These are phyloP conservation scores for Labroides dimidiatus DNA, from an alignment of 2,797 vertebrate species.

Conservation along the genomic window DNA sequence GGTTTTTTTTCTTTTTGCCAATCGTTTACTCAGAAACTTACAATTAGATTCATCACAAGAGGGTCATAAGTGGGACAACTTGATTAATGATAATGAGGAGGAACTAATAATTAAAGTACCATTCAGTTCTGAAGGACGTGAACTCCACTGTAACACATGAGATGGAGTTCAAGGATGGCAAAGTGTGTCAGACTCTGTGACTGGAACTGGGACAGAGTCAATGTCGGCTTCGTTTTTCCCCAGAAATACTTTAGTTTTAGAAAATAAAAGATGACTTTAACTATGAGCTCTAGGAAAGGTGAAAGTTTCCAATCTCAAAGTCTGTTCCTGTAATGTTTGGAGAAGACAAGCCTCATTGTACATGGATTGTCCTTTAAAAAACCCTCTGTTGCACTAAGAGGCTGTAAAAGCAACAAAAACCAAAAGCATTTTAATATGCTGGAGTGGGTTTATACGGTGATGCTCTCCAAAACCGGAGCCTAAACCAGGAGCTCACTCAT, in stretches of 20 bases:
- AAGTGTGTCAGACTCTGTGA: not conserved
- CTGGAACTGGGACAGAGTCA: slow-evolving; percentile 9
- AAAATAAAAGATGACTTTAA: slow-evolving; percentile 12
- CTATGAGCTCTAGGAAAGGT: not conserved
- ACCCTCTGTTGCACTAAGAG: not conserved
- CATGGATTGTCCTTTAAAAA: too few species aligned
- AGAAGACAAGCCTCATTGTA: not conserved
- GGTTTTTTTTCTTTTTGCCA: slow-evolving; percentile 12
- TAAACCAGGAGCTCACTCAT: slow-evolving; percentile 45
- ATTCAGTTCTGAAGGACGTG: slow-evolving; percentile 16
- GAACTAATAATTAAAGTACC: slow-evolving; percentile 25
- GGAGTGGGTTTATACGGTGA: slow-evolving; percentile 4
- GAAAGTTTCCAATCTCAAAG: not conserved
- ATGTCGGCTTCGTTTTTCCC: not conserved
- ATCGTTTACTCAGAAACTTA: not conserved
- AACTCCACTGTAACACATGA: not conserved
- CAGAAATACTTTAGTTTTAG: not conserved
- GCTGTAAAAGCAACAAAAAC: slow-evolving; percentile 24
- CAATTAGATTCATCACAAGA: slow-evolving; percentile 34
- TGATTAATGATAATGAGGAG: slow-evolving; percentile 31
- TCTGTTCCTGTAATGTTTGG: not conserved
- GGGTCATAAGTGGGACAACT: slow-evolving; percentile 23
- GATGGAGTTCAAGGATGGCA: not conserved
- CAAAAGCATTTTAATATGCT: slow-evolving; percentile 31
- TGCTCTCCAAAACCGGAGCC: slow-evolving; percentile 29